These are phyloP conservation scores for Anarrhichthys ocellatus DNA, from an alignment of 2,113 vertebrate genomes.

Conservation along the genomic window DNA sequence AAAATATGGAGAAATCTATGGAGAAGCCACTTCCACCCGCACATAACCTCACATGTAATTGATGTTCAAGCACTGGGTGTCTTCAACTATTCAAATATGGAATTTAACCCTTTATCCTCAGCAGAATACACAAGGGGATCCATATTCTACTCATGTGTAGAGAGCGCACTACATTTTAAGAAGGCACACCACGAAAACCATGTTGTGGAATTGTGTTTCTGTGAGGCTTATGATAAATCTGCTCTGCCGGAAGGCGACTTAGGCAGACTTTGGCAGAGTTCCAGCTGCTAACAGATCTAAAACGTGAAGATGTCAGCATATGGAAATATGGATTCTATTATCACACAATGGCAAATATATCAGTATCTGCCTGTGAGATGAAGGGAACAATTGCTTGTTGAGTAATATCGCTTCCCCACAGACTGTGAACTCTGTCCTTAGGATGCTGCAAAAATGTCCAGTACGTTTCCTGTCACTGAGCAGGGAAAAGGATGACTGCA, in stretches of 20 bases:
- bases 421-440: constrained; percentile 62
- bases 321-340: constrained; percentile 76
- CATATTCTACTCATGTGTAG: constrained; percentile 42
- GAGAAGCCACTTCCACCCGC: constrained; percentile 12
- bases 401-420: constrained; percentile 63
- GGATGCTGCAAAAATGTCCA: constrained; percentile 61
- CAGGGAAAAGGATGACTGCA: constrained; percentile 40
- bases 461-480: constrained; percentile 50
- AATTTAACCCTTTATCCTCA: constrained; percentile 44
- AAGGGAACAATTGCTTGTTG: constrained; percentile 70
- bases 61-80: constrained; percentile 30
- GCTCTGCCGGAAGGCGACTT: constrained; percentile 60
- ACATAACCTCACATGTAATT: not conserved
- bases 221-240: constrained; percentile 58
- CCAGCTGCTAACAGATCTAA: constrained; percentile 67
- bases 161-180: constrained; percentile 44
- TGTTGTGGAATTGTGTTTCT: constrained; percentile 50
- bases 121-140: constrained; percentile 10
- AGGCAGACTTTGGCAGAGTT: constrained; percentile 49
- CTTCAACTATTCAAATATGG: constrained; percentile 39
- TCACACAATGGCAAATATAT: constrained; percentile 70
- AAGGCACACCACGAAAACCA: constrained; percentile 52
- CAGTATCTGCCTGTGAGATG: constrained; percentile 66
- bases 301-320: constrained; percentile 64
- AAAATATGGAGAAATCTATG: constrained; percentile 18